Evolutionary conservation across 1,140 invertebrate species (phyloP).

Genomic region (Hycleus cichorii): DNA sequence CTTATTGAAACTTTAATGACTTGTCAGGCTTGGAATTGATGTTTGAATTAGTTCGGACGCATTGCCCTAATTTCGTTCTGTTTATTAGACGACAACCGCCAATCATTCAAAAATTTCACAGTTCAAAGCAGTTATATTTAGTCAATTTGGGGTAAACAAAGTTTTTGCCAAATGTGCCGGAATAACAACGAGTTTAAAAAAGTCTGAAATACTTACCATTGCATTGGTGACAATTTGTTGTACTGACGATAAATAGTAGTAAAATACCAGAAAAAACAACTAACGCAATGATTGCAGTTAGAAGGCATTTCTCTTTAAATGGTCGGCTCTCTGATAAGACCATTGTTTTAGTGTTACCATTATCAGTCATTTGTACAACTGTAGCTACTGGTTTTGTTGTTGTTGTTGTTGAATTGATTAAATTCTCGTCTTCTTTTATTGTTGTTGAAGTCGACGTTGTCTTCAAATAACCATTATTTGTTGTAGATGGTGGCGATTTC

Average conservation of each 20-base stretch:
- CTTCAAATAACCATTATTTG: slow-evolving; percentile 31
- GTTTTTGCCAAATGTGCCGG: too few species aligned
- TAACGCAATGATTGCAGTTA: slow-evolving; percentile 27
- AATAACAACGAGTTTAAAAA: background rate
- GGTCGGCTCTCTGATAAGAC: slow-evolving; percentile 22
- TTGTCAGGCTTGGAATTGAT: too few species aligned
- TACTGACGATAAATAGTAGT: slow-evolving; percentile 26
- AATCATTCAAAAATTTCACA: too few species aligned
- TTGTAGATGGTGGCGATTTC: slow-evolving; percentile 6
- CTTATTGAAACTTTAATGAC: too few species aligned
- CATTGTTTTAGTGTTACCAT: slow-evolving; percentile 28
- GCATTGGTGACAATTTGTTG: slow-evolving; percentile 15
- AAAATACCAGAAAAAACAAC: slow-evolving; percentile 25
- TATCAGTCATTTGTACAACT: slow-evolving; percentile 30
- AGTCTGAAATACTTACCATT: slow-evolving; percentile 15
- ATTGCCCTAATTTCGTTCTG: too few species aligned
- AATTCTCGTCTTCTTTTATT: slow-evolving; percentile 15
- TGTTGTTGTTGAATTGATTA: slow-evolving; percentile 9
- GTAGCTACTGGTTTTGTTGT: slow-evolving; percentile 19
- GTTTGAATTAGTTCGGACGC: too few species aligned
- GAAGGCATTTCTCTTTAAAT: slow-evolving; percentile 30
- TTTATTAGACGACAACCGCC: too few species aligned
- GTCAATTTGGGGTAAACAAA: too few species aligned
- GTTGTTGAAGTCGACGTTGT: slow-evolving; percentile 5
- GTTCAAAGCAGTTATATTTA: too few species aligned